Conservation (phyloP, 1,140 invertebrate species). For the Diuraphis noxia region DNA sequence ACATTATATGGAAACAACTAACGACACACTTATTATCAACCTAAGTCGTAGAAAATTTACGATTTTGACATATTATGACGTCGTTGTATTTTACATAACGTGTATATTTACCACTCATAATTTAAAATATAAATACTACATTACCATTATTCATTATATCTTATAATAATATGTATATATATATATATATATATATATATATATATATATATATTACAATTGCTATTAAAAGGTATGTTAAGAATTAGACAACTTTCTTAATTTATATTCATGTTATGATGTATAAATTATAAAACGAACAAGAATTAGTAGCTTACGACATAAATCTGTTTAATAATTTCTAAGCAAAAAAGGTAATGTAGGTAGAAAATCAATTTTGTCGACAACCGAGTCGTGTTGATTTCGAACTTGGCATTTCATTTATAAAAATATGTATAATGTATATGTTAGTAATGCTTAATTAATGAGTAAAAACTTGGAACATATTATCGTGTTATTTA, state of each 20-base stretch:
- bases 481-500: background rate
- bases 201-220: background rate
- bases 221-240: background rate
- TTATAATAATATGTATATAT: background rate
- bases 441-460: background rate
- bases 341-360: background rate
- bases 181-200: background rate
- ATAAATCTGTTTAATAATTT: background rate
- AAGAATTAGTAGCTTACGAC: background rate
- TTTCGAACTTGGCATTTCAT: background rate
- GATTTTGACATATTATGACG: background rate
- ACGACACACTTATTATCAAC: background rate
- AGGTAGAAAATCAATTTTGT: background rate
- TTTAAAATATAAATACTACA: background rate
- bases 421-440: background rate
- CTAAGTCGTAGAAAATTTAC: background rate
- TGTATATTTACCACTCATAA: background rate
- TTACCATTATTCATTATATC: background rate
- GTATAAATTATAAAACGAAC: background rate
- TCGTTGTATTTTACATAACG: background rate
- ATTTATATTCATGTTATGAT: background rate
- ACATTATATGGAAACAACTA: background rate
- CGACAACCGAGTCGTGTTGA: background rate
- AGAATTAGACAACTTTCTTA: background rate
- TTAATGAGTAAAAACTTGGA: slow-evolving; percentile 17